Conservation (phyloP, 2,797 vertebrate species). For the Potorous gilbertii region DNA sequence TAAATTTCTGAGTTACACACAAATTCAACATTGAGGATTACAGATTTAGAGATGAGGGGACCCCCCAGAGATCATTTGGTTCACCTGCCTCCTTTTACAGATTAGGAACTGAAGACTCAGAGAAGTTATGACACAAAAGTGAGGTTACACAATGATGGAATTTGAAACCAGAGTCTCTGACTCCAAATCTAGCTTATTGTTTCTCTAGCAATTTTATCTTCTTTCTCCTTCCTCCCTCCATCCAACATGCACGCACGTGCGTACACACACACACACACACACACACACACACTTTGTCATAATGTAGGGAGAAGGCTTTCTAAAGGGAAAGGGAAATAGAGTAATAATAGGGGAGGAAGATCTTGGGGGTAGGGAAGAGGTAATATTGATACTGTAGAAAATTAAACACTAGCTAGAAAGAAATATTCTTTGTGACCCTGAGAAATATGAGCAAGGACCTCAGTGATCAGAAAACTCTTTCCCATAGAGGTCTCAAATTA, state of each 20-base stretch:
- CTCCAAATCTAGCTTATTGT: not conserved
- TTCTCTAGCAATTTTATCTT: not conserved
- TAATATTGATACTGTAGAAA: not conserved
- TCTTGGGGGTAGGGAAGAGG: not conserved
- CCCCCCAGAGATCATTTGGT: not conserved
- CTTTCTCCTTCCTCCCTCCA: not conserved
- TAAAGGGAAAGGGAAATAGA: not conserved
- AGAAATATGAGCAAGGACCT: not conserved
- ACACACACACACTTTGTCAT: too few relatives aligned
- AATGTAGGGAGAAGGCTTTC: not conserved
- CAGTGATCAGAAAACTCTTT: too few relatives aligned
- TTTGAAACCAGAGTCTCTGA: not conserved
- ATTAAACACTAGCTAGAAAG: not conserved
- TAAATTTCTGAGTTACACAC: conserved; percentile 21
- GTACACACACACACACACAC: too few relatives aligned
- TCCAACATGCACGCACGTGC: not conserved
- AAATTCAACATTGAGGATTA: not conserved
- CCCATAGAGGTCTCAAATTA: not conserved
- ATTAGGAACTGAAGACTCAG: not conserved
- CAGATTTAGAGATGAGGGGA: not conserved
- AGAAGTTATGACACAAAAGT: not conserved
- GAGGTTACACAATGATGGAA: not conserved
- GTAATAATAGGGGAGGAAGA: not conserved
- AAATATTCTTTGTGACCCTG: not conserved
- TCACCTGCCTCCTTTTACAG: not conserved